Evolutionary conservation across 2,797 vertebrate genomes (phyloP).

Genomic region (Diplodus sargus): DNA sequence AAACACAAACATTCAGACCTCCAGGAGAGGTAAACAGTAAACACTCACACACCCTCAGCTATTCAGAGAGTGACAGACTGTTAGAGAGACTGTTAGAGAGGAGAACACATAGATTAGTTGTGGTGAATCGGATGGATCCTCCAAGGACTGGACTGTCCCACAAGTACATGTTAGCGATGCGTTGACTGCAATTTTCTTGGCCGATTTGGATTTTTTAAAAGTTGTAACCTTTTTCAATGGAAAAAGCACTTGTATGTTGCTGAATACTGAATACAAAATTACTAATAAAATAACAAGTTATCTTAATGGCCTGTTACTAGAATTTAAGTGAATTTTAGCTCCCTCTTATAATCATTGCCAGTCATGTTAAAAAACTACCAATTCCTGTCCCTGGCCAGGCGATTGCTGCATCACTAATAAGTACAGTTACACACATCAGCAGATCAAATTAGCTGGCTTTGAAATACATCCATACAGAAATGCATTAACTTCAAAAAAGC

Average conservation of each 20-base stretch:
- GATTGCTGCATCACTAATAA: no score
- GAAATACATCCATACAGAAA: conserved; percentile 26
- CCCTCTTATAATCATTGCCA: no score
- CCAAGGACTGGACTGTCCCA: conserved; percentile 19
- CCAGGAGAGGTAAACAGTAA: conserved; percentile 13
- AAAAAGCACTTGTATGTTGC: no score
- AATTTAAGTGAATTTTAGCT: no score
- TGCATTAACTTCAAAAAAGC: conserved; percentile 32
- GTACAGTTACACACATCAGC: background rate
- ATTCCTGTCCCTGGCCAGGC: no score
- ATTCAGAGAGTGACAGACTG: conserved; percentile 7
- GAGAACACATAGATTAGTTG: conserved; percentile 22
- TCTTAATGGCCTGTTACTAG: no score
- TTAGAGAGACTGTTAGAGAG: background rate
- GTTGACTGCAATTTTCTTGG: no score
- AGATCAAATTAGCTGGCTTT: conserved; percentile 20
- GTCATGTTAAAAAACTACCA: no score
- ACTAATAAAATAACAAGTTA: no score
- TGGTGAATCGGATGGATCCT: background rate
- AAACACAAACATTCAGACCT: conserved; percentile 14
- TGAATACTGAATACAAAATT: no score
- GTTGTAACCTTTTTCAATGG: no score
- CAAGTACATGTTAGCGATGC: background rate
- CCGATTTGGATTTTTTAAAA: no score
- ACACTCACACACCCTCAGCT: conserved; percentile 1